These are phyloP conservation scores for Zygaena filipendulae DNA, from an alignment of 2,888 invertebrate genomes.

Conservation along the genomic window DNA sequence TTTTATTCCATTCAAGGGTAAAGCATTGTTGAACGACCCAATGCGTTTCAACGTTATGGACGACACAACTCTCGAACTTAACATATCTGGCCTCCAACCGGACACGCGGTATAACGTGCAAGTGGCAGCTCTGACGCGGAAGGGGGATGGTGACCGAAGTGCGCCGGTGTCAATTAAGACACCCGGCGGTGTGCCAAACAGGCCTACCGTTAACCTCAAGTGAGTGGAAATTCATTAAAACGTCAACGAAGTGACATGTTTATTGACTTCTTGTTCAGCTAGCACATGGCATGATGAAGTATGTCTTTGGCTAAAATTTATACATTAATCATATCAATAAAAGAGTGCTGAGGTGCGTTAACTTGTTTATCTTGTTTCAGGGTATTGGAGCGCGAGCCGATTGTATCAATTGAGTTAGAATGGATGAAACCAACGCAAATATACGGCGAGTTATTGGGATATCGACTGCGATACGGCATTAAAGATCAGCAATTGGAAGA, in stretches of 20 bases:
- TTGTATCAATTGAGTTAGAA: constrained; percentile 89
- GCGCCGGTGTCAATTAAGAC: constrained; percentile 87
- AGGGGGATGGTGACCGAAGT: constrained; percentile 96
- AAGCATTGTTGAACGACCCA: constrained; percentile 86
- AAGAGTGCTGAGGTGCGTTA: too few species aligned
- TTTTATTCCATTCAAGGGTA: constrained; percentile 74
- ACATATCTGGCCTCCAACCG: constrained; percentile 91
- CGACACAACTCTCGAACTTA: constrained; percentile 79
- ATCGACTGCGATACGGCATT: constrained; percentile 87
- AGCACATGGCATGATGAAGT: not conserved
- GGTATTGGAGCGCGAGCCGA: constrained; percentile 87
- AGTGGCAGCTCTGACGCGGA: constrained; percentile 95
- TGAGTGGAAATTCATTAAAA: too few species aligned
- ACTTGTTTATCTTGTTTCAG: constrained; percentile 57
- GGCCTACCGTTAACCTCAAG: constrained; percentile 85
- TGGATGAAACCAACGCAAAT: constrained; percentile 93
- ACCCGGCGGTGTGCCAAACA: constrained; percentile 91
- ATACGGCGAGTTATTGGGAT: constrained; percentile 89
- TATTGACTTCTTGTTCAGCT: too few species aligned
- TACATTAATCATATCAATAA: constrained; percentile 11
- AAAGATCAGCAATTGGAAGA: constrained; percentile 83
- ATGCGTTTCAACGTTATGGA: constrained; percentile 88
- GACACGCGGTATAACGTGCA: constrained; percentile 95
- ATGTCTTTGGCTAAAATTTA: constrained; percentile 1
- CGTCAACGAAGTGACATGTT: not conserved